Percentiles rank a stretch among this genome's conserved stretches.
phyloP scores from a whole-genome alignment of 1,140 invertebrate genomes.

The Rhysida immarginata region DNA sequence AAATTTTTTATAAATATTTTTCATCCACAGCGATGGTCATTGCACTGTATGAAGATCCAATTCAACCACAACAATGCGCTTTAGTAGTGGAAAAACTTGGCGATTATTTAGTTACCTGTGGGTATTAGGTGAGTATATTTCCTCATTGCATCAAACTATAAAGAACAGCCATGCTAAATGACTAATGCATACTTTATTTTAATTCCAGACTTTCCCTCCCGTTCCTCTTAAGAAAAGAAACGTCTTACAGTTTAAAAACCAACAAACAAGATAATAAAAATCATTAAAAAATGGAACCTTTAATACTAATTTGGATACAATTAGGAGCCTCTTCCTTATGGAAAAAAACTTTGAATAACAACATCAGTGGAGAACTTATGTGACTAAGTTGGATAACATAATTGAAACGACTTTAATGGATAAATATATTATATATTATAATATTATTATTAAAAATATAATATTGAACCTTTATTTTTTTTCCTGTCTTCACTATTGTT shows the following conservation, averaged over 20 bases:
- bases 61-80: constrained; percentile 84
- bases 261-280: neutral
- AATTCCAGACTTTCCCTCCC: neutral
- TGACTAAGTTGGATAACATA: too few relatives aligned
- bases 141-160: too few relatives aligned
- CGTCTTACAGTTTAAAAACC: neutral
- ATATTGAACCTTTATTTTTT: too few relatives aligned
- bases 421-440: too few relatives aligned
- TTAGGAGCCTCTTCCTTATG: too few relatives aligned
- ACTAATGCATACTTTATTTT: neutral
- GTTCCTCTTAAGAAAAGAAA: neutral
- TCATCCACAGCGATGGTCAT: constrained; percentile 65
- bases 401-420: too few relatives aligned
- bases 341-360: too few relatives aligned
- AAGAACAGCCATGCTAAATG: neutral
- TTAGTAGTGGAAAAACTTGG: constrained; percentile 88
- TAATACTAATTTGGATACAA: neutral
- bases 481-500: too few relatives aligned
- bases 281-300: neutral
- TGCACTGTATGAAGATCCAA: constrained; percentile 82
- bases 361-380: too few relatives aligned
- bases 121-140: constrained; percentile 56
- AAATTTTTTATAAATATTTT: constrained; percentile 18
- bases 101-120: constrained; percentile 84
- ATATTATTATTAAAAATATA: too few relatives aligned